Percentiles rank a stretch among this genome's conserved stretches.
phyloP scores from a whole-genome alignment of 2,888 invertebrate species.

The Leistus spinibarbis region DNA sequence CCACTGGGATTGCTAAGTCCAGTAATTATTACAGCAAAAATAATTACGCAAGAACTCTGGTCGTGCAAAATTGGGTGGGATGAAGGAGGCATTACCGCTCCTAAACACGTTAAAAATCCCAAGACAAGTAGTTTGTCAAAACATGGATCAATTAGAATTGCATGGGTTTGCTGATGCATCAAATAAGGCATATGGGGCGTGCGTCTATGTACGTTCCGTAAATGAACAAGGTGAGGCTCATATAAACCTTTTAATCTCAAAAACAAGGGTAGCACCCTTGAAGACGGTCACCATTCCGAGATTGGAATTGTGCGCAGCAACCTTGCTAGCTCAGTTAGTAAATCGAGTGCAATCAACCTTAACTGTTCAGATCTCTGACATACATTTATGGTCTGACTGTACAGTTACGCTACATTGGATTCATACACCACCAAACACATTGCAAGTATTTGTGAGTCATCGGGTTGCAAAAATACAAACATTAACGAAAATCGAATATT shows the following conservation, averaged over 20 bases:
- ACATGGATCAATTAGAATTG: background rate
- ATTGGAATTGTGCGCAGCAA: slow-evolving; percentile 48
- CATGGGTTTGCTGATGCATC: slow-evolving; percentile 1
- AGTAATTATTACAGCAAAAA: background rate
- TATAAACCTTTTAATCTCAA: slow-evolving; percentile 28
- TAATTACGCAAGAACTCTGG: background rate
- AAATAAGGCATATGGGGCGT: background rate
- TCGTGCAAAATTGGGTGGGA: background rate
- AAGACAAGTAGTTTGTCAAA: background rate
- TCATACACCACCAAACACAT: slow-evolving; percentile 33
- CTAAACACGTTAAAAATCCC: background rate
- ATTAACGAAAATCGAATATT: slow-evolving; percentile 28
- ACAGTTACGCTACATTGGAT: slow-evolving; percentile 48
- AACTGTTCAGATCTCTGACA: slow-evolving; percentile 10
- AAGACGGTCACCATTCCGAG: slow-evolving; percentile 45
- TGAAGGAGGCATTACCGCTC: background rate
- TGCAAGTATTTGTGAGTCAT: slow-evolving; percentile 46
- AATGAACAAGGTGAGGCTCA: background rate
- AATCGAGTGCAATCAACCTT: slow-evolving; percentile 24
- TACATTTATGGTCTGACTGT: slow-evolving; percentile 46
- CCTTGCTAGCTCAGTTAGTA: slow-evolving; percentile 43
- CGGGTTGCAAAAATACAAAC: slow-evolving; percentile 44
- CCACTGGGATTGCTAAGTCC: background rate
- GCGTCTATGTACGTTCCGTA: background rate
- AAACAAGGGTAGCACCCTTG: slow-evolving; percentile 44